Evolutionary conservation across 2,888 invertebrate species (phyloP).

Genomic region (Lasiommata megera): DNA sequence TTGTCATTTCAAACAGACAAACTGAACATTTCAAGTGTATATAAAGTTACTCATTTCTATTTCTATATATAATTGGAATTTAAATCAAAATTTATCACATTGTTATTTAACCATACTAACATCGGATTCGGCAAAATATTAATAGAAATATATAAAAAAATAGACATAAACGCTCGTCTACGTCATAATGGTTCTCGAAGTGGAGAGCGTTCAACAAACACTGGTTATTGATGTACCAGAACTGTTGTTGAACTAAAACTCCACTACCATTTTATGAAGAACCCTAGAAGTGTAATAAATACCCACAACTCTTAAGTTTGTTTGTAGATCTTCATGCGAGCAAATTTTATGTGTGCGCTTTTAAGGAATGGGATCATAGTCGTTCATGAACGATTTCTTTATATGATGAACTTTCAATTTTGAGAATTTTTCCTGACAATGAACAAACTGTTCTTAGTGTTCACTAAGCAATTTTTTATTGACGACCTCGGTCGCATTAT

Average conservation of each 20-base stretch:
- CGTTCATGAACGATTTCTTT: too few species aligned
- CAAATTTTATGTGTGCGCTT: slow-evolving; percentile 56
- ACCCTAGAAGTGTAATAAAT: slow-evolving; percentile 1
- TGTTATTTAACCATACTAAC: neutral
- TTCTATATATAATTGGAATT: too few species aligned
- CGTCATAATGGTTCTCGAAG: neutral
- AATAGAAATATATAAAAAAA: neutral
- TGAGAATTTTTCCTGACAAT: too few species aligned
- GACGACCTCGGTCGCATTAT: too few species aligned
- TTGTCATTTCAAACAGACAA: too few species aligned
- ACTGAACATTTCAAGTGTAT: too few species aligned
- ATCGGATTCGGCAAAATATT: too few species aligned
- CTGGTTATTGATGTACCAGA: slow-evolving; percentile 3
- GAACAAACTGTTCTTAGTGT: too few species aligned
- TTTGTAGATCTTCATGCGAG: slow-evolving; percentile 35
- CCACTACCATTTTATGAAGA: slow-evolving; percentile 18
- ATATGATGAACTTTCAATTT: too few species aligned
- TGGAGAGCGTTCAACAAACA: slow-evolving; percentile 10
- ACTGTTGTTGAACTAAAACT: slow-evolving; percentile 33
- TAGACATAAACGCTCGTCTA: slow-evolving; percentile 8
- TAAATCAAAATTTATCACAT: neutral
- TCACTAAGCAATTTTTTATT: too few species aligned
- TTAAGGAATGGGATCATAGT: slow-evolving; percentile 48
- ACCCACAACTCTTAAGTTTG: slow-evolving; percentile 33
- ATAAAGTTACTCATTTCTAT: too few species aligned